Evolutionary conservation across 2,888 invertebrate species (phyloP), one percentile per base, ranked within the genome.

Genomic region (Ophioninae sp.): DNA sequence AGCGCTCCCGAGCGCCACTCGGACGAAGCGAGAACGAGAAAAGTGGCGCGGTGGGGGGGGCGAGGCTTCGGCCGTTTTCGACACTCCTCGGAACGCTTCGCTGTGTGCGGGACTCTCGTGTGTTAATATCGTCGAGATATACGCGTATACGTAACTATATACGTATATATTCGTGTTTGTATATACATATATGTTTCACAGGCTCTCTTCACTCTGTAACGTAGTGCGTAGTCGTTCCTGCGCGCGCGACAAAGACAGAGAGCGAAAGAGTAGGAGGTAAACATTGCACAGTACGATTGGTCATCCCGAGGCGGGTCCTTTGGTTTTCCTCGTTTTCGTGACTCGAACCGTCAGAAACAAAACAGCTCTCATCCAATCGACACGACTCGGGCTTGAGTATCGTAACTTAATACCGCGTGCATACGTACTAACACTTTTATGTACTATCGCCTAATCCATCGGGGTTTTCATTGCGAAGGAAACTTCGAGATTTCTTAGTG

Each of bases 241-340:
- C 69, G 59, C 44, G 37, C 64, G 56, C 80, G 83, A 39, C 21
- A 57, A 64, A 64, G n/a, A 21, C 67, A 69, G 50, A 56, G 64
- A 69, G 62, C 67, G 59, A 75, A 50, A 78, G 87, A 89, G 89
- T 90, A 91, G 89, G 92, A 91, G 91, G 92, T 92, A 92, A 92
- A 92, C 91, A 92, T 91, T 91, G 88, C 88, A 90, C 90, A 89
- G 90, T 91, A 90, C 89, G 90, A 92, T 92, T 91, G 92, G 91
- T 89, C 89, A 89, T 89, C 88, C 88, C 88, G 90, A 91, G 90
- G 91, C 91, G 91, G 91, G 90, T 92, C 91, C 91, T 92, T 91
- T 88, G 90, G 91, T 92, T 91, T 90, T 90, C 88, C 84, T 86
- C 84, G 86, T 85, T 87, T 87, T 87, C 83, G 83, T 84, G 37